Evolutionary conservation across 2,888 invertebrate genomes (phyloP).

Genomic region (Drosophila meridionalis): DNA sequence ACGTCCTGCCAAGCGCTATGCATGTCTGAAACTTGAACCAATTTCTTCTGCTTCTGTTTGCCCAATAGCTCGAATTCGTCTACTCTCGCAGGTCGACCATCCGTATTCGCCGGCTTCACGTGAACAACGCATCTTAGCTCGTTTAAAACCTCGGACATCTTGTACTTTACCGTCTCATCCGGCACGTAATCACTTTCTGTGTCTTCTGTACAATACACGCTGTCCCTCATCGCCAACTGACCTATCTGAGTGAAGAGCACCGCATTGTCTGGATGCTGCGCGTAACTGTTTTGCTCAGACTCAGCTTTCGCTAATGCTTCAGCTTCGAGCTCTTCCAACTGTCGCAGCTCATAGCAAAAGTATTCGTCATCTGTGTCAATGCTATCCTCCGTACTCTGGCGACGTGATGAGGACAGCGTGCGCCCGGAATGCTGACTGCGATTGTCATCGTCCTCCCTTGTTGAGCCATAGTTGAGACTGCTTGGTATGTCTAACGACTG

Average conservation of each 20-base stretch:
- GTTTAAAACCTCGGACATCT: constrained; percentile 92
- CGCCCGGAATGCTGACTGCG: constrained; percentile 94
- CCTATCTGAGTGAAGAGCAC: constrained; percentile 82
- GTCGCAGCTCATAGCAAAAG: constrained; percentile 95
- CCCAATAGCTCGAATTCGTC: background rate
- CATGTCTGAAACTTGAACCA: constrained; percentile 80
- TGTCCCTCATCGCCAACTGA: constrained; percentile 87
- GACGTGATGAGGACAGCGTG: constrained; percentile 93
- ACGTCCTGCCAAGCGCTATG: constrained; percentile 83
- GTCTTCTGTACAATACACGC: constrained; percentile 9
- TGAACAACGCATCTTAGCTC: constrained; percentile 91
- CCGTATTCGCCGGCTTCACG: constrained; percentile 52
- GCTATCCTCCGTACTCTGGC: constrained; percentile 96
- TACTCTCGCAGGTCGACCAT: background rate
- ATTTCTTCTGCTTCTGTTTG: constrained; percentile 56
- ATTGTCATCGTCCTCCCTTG: constrained; percentile 92
- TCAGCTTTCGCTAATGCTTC: background rate
- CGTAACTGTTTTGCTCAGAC: background rate
- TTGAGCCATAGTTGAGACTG: constrained; percentile 42
- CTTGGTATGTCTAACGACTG: constrained; percentile 90
- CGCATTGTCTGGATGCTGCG: constrained; percentile 33
- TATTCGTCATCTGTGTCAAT: constrained; percentile 97
- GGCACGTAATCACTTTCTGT: constrained; percentile 86
- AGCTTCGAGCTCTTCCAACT: constrained; percentile 92
- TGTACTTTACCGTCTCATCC: constrained; percentile 90